Evolutionary conservation across 2,113 vertebrate genomes (phyloP).

Genomic region (Gallinago media): DNA sequence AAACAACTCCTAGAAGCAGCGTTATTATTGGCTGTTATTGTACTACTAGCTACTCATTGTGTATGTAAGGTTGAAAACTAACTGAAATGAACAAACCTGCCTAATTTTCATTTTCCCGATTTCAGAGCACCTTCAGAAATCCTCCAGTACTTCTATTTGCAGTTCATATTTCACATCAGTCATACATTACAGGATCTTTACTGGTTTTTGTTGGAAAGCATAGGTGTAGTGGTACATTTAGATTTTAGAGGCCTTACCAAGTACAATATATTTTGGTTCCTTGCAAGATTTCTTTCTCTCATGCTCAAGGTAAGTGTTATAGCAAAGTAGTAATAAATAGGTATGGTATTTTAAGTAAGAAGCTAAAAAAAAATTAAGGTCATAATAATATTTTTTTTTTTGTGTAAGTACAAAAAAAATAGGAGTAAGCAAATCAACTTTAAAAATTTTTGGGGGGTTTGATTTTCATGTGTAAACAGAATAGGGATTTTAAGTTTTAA

Average conservation of each 20-base stretch:
- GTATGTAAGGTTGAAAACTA: not conserved
- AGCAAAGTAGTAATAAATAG: not conserved
- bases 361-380: not conserved
- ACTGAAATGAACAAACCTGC: rapidly evolving
- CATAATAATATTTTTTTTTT: not conserved
- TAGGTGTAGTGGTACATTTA: not conserved
- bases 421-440: not conserved
- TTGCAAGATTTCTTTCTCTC: not conserved
- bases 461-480: not conserved
- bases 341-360: not conserved
- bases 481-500: not conserved
- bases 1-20: not conserved
- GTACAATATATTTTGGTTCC: not conserved
- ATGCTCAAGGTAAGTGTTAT: not conserved
- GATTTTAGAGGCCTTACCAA: not conserved
- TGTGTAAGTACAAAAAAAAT: not conserved
- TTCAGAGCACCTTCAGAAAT: not conserved
- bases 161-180: not conserved
- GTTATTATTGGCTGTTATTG: not conserved
- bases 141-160: not conserved
- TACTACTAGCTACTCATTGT: not conserved
- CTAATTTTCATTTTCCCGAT: not conserved
- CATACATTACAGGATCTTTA: not conserved
- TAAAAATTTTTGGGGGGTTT: not conserved
- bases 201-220: not conserved